A percentile compares a stretch with the other conserved stretches of the same genome.
These are phyloP conservation scores for Lepidochrysops patricia DNA, from an alignment of 2,888 invertebrate species.

Conservation along the genomic window DNA sequence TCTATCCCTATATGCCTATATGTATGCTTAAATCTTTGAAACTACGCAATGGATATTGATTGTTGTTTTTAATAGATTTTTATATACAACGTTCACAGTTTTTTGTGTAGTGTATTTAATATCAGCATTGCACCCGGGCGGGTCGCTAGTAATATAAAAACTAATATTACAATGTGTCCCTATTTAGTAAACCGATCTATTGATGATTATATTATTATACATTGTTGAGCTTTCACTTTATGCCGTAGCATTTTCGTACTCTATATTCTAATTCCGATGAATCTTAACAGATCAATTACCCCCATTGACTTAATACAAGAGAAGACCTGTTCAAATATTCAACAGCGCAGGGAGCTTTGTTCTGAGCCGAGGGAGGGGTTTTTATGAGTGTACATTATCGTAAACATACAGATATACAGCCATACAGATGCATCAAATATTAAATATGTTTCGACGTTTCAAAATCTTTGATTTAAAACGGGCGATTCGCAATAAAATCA, in stretches of 20 bases:
- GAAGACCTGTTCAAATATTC: conserved; percentile 70
- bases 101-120: too few species aligned
- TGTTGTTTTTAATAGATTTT: too few species aligned
- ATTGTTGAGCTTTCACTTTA: too few species aligned
- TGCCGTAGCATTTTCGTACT: neutral
- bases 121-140: too few species aligned
- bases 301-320: conserved; percentile 72
- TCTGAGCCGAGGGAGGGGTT: conserved; percentile 58
- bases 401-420: conserved; percentile 51
- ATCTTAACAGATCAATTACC: conserved; percentile 68
- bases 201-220: neutral
- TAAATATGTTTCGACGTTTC: conserved; percentile 27
- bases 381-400: conserved; percentile 65
- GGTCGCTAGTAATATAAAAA: too few species aligned
- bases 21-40: too few species aligned
- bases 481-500: conserved; percentile 1
- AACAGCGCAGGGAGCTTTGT: conserved; percentile 59
- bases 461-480: conserved; percentile 10
- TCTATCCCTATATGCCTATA: too few species aligned
- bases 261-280: neutral
- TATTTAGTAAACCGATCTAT: too few species aligned
- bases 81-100: too few species aligned
- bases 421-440: conserved; percentile 30
- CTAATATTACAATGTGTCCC: too few species aligned
- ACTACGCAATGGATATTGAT: too few species aligned